Evolutionary conservation across 2,797 vertebrate species (phyloP).

Genomic region (Scolopax bukidnonensis): DNA sequence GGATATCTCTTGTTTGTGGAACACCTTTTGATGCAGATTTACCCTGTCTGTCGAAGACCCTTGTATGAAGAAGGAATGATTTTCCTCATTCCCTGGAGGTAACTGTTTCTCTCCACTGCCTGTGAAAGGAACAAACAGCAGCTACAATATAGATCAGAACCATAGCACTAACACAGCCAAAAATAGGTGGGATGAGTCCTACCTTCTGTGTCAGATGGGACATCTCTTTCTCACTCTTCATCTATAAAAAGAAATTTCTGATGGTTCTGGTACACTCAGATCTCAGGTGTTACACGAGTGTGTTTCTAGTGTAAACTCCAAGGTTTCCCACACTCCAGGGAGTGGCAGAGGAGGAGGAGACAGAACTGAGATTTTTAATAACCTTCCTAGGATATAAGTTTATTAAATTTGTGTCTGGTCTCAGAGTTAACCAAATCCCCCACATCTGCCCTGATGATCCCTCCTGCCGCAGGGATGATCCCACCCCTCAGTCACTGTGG

Average conservation of each 20-base stretch:
- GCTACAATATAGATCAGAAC: neutral
- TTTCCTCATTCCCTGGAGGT: neutral
- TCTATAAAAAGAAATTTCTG: neutral
- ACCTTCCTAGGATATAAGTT: neutral
- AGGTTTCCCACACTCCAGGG: neutral
- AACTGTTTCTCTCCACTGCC: neutral
- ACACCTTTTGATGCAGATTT: conserved; percentile 9
- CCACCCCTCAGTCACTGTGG: neutral
- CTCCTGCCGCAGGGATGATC: neutral
- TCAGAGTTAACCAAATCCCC: neutral
- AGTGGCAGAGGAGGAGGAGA: neutral
- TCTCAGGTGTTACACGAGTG: neutral
- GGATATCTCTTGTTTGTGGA: neutral
- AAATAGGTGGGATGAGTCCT: conserved; percentile 9
- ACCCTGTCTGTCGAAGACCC: neutral
- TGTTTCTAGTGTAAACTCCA: neutral
- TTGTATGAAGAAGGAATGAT: neutral
- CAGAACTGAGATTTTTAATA: neutral
- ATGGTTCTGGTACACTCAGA: neutral
- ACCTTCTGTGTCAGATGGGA: neutral
- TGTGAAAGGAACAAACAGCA: neutral
- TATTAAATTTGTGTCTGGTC: neutral
- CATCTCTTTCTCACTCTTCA: neutral
- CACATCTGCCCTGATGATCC: neutral
- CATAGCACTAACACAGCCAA: neutral